phyloP scores from a whole-genome alignment of 2,797 vertebrate species.

The Clarias platycephalus region DNA sequence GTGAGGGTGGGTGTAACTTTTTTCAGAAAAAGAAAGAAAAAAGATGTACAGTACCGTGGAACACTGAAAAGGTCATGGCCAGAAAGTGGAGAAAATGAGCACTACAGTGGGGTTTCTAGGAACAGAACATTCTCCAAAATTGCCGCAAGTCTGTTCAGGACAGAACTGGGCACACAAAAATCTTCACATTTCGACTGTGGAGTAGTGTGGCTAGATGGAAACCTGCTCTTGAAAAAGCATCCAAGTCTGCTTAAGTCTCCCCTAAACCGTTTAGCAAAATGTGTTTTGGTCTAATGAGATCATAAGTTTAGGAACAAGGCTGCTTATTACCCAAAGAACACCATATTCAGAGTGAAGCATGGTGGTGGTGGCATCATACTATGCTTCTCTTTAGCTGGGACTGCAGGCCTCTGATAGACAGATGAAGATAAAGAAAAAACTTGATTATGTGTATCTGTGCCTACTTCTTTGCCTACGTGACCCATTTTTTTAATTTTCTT shows the following conservation, averaged over 20 bases:
- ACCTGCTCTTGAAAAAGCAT: too few relatives aligned
- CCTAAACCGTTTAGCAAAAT: not conserved
- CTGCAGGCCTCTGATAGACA: not conserved
- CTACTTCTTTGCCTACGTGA: too few relatives aligned
- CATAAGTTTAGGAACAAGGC: not conserved
- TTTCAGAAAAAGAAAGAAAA: too few relatives aligned
- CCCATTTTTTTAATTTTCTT: too few relatives aligned
- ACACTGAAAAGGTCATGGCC: not conserved
- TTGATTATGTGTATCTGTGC: too few relatives aligned
- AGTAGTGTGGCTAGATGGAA: not conserved
- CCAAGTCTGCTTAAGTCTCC: not conserved
- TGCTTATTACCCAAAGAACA: not conserved
- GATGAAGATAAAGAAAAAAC: not conserved
- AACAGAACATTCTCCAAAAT: not conserved
- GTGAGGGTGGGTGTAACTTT: not conserved
- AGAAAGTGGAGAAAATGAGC: slow-evolving; percentile 9
- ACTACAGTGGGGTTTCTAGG: not conserved
- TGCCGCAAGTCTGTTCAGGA: not conserved
- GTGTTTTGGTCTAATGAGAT: not conserved
- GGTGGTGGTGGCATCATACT: not conserved
- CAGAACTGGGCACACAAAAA: not conserved
- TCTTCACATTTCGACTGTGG: not conserved
- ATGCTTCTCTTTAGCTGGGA: not conserved
- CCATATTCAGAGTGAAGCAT: too few relatives aligned
- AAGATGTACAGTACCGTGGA: not conserved